Base-by-base conservation (phyloP, 2,888 invertebrate species). In the Caenorhabditis auriculariae region DNA sequence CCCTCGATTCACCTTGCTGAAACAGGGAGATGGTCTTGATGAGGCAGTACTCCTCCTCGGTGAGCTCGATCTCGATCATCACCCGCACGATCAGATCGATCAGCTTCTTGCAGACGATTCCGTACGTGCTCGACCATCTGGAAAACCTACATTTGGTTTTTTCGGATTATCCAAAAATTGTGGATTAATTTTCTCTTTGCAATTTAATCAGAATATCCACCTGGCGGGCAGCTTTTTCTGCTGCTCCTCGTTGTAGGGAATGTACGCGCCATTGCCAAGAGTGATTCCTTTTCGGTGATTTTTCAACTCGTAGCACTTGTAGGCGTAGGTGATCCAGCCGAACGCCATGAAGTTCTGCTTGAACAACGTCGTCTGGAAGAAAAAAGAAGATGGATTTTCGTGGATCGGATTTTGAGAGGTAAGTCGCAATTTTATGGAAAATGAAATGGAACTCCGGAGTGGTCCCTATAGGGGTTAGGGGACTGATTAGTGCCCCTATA, bases 281-380 rank as follows among this genome's bases (percentile, higher is more conserved):
- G 74, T 65, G 6, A 72, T 57, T 43, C 74, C 74, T 7, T 43
- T 28, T 7, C 39, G 45, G n/a, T 66, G 47, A 26, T 64, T 54
- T 17, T 56, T 54, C 29, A 56, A 38, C 9, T 54, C 52, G 38
- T 58, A 71, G 41, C 66, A 63, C 21, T 72, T 66, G 56, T 68
- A 74, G 23, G 69, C 66, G 38, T 67, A 71, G 19, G 69, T 72
- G 17, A 74, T 66, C 74, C 74, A 74, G 28, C 72, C 74, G 54
- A 74, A 74, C 21, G 69, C 66, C 72, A 71, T 72, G 52, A 72
- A 74, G 51, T 74, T 74, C 41, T 74, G 69, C 44, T 72, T 72
- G 66, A 74, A 74, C 7, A 74, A 66, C 2, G 63, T 54, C 27
- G 72, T 72, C 64, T 74, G 58, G 45, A 57, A 60, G 24, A 23